A percentile compares a stretch with the other conserved stretches of the same genome.
phyloP scores from a whole-genome alignment of 2,888 invertebrate species.

The Caradrina clavipalpis region DNA sequence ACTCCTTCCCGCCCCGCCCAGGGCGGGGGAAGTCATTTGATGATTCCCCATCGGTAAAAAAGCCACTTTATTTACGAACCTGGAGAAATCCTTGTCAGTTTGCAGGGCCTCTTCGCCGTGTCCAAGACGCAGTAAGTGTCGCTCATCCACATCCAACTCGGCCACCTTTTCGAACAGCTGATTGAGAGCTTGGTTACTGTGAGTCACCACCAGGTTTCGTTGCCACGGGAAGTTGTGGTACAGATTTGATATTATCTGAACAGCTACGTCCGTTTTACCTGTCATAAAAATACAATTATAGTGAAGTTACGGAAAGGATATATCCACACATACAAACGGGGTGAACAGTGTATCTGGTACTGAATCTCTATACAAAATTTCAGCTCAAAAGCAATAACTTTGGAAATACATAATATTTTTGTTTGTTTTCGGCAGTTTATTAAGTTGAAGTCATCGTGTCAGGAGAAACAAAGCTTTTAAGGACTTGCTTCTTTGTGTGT shows the following conservation, averaged over 20 bases:
- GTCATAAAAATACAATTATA: conserved; percentile 8
- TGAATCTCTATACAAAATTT: no score
- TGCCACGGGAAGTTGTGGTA: conserved; percentile 99
- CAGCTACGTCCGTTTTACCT: conserved; percentile 99
- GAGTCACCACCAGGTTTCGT: conserved; percentile 99
- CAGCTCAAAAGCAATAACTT: no score
- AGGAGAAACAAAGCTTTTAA: no score
- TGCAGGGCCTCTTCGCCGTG: conserved; percentile 99
- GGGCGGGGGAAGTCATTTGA: no score
- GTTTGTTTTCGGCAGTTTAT: no score
- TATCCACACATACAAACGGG: no score
- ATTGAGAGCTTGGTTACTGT: conserved; percentile 99
- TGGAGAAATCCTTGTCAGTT: conserved; percentile 99
- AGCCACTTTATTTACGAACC: conserved; percentile 81
- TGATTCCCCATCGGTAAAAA: no score
- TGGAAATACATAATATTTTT: no score
- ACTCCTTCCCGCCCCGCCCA: no score
- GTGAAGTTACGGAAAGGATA: neutral
- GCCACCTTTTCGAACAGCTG: conserved; percentile 99
- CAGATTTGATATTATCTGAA: conserved; percentile 99
- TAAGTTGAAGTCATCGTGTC: no score
- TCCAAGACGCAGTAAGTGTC: conserved; percentile 99
- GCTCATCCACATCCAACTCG: conserved; percentile 98
- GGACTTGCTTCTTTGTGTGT: no score
- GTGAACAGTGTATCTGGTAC: no score